Evolutionary conservation across 2,888 invertebrate species (phyloP).

Genomic region (Cosmorhoe ocellata): DNA sequence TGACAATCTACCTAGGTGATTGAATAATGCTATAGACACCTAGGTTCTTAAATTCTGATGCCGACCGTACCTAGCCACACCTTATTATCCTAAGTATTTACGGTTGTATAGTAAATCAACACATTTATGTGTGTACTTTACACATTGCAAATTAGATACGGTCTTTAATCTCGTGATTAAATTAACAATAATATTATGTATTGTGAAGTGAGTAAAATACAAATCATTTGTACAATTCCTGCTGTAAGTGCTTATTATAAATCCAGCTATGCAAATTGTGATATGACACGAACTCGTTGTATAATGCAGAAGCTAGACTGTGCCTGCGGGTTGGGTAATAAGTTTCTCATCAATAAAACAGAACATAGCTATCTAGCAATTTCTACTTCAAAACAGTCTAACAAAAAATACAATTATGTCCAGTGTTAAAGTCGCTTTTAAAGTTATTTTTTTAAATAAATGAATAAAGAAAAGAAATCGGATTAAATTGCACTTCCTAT

Average conservation of each 20-base stretch:
- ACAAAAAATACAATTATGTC: too few relatives aligned
- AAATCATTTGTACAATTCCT: constrained; percentile 28
- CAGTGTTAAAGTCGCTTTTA: too few relatives aligned
- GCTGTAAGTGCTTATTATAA: constrained; percentile 21
- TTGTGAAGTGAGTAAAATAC: constrained; percentile 31
- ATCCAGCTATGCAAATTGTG: constrained; percentile 33
- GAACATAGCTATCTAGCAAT: background rate
- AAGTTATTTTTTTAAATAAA: too few relatives aligned
- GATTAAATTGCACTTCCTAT: too few relatives aligned
- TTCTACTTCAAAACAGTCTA: too few relatives aligned
- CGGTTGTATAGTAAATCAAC: constrained; percentile 68
- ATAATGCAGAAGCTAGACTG: constrained; percentile 18
- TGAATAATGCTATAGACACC: too few relatives aligned
- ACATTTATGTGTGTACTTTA: constrained; percentile 64
- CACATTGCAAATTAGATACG: constrained; percentile 61
- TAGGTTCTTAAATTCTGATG: background rate
- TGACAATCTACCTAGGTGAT: too few relatives aligned
- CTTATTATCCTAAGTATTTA: constrained; percentile 74
- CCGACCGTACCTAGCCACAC: constrained; percentile 39
- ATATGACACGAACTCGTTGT: constrained; percentile 23
- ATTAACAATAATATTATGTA: constrained; percentile 46
- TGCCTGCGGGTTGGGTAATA: constrained; percentile 1
- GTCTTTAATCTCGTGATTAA: constrained; percentile 52
- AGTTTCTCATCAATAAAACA: background rate
- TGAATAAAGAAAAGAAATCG: too few relatives aligned